Evolutionary conservation across 2,113 vertebrate genomes (phyloP), one percentile per base, ranked within the genome.

Genomic region (Cinclus mexicanus): DNA sequence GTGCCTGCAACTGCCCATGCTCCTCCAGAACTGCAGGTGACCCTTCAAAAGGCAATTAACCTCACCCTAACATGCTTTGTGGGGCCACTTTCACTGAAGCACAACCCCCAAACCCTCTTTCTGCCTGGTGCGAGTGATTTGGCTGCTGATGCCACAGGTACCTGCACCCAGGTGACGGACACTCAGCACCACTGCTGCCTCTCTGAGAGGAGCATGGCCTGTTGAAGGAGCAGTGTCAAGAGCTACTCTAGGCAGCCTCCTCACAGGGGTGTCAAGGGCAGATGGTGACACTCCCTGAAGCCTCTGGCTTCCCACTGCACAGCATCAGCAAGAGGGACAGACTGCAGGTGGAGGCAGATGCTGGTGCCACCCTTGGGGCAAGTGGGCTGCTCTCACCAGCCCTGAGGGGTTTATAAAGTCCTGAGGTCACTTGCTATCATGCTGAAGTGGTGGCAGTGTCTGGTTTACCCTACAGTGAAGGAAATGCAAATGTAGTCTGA

Each of bases 341-440:
- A 20, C 7, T 25, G 42, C 52, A 64, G n/a, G 39, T 0, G 0
- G 44, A 24, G 9, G 29, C 0, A 0, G 44, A 37, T 86, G 26
- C 35, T 68, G 44, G 21, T 56, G 71, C 20, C 49, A 35, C 4
- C 10, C 33, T 42, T 0, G 0, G 24, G 31, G 24, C 4, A n/a
- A 3, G 17, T 37, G 55, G 8, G 11, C 37, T 70, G 20, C 37
- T 93, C 11, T 89, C 52, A 28, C 4, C 1, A 2, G 4, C 33
- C 26, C 22, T 3, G 35, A 21, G 2, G 9, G 7, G 7, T 22
- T 44, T 70, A 20, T 22, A 7, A 37, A 57, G 25, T 28, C 31
- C 52, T 49, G 31, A 81, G 25, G 29, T 82, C 29, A 8, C 33
- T 55, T 31, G 44, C 3, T 46, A 14, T 82, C 69, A 15, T n/a